A percentile compares a stretch with the other conserved stretches of the same genome.
Evolutionary conservation across 2,888 invertebrate species (phyloP).

Genomic region (Perithous albicinctus): DNA sequence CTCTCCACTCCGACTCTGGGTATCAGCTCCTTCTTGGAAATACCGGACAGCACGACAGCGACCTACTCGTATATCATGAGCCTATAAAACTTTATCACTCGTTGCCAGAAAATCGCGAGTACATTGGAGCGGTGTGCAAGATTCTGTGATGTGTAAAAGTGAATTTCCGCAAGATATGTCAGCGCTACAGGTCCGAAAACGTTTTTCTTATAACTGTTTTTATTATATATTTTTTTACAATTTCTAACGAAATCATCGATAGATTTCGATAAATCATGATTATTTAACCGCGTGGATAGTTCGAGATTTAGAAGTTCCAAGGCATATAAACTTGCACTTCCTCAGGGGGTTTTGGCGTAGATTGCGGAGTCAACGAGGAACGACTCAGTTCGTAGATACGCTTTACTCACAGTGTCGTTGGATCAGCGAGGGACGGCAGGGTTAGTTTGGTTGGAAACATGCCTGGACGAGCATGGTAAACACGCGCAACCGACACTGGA

Average conservation of each 20-base stretch:
- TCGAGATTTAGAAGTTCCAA: conserved; percentile 4
- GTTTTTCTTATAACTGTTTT: neutral
- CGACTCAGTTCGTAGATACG: conserved; percentile 51
- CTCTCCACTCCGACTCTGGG: conserved; percentile 57
- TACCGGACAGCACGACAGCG: conserved; percentile 51
- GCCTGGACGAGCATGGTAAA: conserved; percentile 82
- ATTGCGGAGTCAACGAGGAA: conserved; percentile 46
- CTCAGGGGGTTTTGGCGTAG: conserved; percentile 20
- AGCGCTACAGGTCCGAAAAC: neutral
- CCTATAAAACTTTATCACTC: conserved; percentile 71
- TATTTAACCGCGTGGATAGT: conserved; percentile 8
- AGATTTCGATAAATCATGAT: neutral
- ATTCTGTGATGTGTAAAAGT: conserved; percentile 59
- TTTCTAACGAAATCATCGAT: neutral
- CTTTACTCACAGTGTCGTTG: conserved; percentile 74
- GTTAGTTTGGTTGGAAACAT: conserved; percentile 83
- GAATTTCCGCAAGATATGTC: conserved; percentile 17
- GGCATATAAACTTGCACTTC: conserved; percentile 10
- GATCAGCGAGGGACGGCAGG: conserved; percentile 79
- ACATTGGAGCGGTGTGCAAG: conserved; percentile 35
- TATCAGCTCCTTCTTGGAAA: conserved; percentile 55
- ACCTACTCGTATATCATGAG: conserved; percentile 66
- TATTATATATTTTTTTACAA: too few relatives aligned
- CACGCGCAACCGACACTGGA: conserved; percentile 82
- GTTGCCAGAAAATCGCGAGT: conserved; percentile 66